phyloP scores from a whole-genome alignment of 2,888 invertebrate genomes.

The Brassicogethes aeneus region DNA sequence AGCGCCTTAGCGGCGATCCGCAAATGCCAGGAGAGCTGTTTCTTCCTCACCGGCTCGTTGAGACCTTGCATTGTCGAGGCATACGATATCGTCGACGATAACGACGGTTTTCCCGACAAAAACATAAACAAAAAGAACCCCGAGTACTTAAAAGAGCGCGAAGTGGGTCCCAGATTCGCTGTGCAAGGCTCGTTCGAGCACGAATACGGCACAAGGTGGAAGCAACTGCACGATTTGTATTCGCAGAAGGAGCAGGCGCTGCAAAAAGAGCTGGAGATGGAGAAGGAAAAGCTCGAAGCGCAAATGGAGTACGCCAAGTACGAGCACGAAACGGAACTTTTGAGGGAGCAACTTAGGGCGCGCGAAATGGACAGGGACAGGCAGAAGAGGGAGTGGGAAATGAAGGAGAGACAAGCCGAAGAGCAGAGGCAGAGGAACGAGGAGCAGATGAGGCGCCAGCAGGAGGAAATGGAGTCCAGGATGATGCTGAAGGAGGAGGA shows the following conservation, averaged over 20 bases:
- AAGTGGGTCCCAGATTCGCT: conserved; percentile 80
- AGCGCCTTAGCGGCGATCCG: conserved; percentile 82
- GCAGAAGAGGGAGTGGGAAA: conserved; percentile 46
- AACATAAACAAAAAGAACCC: conserved; percentile 61
- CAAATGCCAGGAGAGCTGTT: conserved; percentile 87
- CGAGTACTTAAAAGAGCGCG: conserved; percentile 73
- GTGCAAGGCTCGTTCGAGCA: conserved; percentile 83
- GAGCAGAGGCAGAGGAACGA: conserved; percentile 59
- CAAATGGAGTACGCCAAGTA: conserved; percentile 92
- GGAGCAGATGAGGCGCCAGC: conserved; percentile 55
- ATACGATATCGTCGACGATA: conserved; percentile 84
- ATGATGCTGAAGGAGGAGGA: conserved; percentile 80
- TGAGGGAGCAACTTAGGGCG: conserved; percentile 81
- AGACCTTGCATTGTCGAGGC: conserved; percentile 90
- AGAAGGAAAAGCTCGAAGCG: conserved; percentile 87
- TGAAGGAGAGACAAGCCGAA: conserved; percentile 62
- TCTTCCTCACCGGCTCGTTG: conserved; percentile 71
- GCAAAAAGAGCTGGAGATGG: conserved; percentile 82
- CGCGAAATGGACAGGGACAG: conserved; percentile 82
- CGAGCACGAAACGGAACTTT: conserved; percentile 93
- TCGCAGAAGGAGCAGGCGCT: conserved; percentile 83
- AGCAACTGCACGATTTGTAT: conserved; percentile 86
- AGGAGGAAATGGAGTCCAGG: conserved; percentile 67
- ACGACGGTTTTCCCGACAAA: conserved; percentile 83
- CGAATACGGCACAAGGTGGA: conserved; percentile 96